phyloP scores from a whole-genome alignment of 2,113 vertebrate genomes.

The Semnornis frantzii region DNA sequence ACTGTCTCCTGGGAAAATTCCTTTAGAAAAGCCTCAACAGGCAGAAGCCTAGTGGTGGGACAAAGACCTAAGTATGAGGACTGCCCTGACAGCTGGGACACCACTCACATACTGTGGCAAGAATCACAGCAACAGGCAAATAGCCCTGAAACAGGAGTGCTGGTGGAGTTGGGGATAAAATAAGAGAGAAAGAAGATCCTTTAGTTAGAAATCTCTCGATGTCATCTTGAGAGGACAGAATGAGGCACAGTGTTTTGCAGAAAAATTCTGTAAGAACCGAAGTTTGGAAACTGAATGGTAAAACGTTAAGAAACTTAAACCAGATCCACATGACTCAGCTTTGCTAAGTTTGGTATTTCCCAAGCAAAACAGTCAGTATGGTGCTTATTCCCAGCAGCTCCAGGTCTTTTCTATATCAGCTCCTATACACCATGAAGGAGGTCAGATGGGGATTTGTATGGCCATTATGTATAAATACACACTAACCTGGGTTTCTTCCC shows the following conservation, averaged over 20 bases:
- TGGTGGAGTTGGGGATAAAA: not conserved
- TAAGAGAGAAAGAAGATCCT: not conserved
- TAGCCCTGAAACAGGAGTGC: not conserved
- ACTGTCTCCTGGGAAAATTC: not conserved
- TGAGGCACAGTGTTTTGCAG: not conserved
- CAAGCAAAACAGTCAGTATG: not conserved
- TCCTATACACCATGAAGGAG: fast-evolving
- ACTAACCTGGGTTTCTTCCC: not conserved
- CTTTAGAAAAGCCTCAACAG: not conserved
- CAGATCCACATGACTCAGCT: not conserved
- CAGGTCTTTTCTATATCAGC: not conserved
- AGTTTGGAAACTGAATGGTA: not conserved
- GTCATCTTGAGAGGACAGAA: not conserved
- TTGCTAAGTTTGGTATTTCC: not conserved
- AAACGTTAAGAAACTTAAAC: not conserved
- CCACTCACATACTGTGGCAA: not conserved
- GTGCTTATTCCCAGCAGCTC: not conserved
- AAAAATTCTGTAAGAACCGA: not conserved
- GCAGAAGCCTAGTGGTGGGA: not conserved
- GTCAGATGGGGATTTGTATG: not conserved
- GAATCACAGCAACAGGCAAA: not conserved
- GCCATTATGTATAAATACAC: not conserved
- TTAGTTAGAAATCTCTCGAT: not conserved
- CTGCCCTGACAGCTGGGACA: not conserved
- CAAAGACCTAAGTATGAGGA: not conserved